Evolutionary conservation across 2,888 invertebrate species (phyloP), one percentile per base, ranked within the genome.

Genomic region (Adineta ricciae): DNA sequence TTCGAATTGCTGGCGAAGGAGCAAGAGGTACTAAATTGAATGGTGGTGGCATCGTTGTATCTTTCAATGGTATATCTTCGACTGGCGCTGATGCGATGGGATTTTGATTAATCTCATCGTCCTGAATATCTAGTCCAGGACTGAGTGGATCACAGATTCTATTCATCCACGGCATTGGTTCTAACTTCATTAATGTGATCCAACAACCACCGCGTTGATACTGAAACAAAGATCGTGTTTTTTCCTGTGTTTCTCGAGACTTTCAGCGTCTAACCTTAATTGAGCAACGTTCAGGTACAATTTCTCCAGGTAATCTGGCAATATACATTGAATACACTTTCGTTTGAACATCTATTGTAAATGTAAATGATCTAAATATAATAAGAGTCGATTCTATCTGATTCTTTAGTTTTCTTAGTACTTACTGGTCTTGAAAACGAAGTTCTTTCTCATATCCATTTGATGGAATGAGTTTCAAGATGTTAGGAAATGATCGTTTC

Each of bases 351-450:
- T 24, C n/a, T 3, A 78, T 41, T 78, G 78, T 14, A 78, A 78
- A 78, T 41, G 38, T 78, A 78, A 78, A 78, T 41, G 78, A 38
- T 78, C 78, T 78, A 78, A 64, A 64, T 64, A 50, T 50, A 46
- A 46, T 46, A 8, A 46, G 11, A 46, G 5, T 46, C 5, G 5
- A 11, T 46, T 46, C 46, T 46, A 46, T 46, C 8, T 46, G 5
- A 46, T 11, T 41, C n/a, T 41, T 24, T 36, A 9, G 1, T 3
- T 64, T 14, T 16, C 11, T 41, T 24, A 78, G 41, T 4, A 64
- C 27, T 78, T 78, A 78, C 78, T 78, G 78, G n/a, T 38, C n/a
- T 38, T 78, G 24, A 41, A 78, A 78, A 78, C 41, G 41, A 9
- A 78, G 41, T 41, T 2, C n/a, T 41, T 41, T 78, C 41, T 38